A percentile compares a stretch with the other conserved stretches of the same genome.
Conservation (phyloP, 2,888 invertebrate genomes). For the Cyclophora punctaria region DNA sequence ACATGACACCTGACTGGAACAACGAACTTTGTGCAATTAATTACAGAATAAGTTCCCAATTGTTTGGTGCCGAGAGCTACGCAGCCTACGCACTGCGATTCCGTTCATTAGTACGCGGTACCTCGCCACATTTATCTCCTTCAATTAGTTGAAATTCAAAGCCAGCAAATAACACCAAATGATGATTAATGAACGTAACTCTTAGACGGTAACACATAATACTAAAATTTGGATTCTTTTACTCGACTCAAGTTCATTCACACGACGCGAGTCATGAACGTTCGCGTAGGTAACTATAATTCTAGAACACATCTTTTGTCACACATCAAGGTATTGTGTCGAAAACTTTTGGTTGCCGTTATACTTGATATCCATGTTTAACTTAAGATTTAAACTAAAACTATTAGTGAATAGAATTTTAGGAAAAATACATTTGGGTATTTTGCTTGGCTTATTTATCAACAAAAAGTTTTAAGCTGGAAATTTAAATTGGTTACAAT, state of each 20-base stretch:
- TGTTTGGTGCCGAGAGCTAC: constrained; percentile 4
- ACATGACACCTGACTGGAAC: constrained; percentile 14
- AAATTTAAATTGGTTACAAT: too few relatives aligned
- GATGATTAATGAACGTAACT: constrained; percentile 14
- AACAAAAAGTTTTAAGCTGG: too few relatives aligned
- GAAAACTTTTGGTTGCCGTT: too few relatives aligned
- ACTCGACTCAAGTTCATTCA: constrained; percentile 12
- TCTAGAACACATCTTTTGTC: too few relatives aligned
- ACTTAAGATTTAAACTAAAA: too few relatives aligned
- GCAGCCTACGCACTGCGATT: constrained; percentile 10
- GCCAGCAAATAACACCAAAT: constrained; percentile 12
- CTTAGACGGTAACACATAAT: constrained; percentile 3
- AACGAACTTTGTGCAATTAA: constrained; percentile 14
- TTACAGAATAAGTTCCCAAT: constrained; percentile 3
- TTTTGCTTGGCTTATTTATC: too few relatives aligned
- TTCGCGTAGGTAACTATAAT: neutral
- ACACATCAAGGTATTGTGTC: too few relatives aligned
- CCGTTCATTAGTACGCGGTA: constrained; percentile 10
- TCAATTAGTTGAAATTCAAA: constrained; percentile 15
- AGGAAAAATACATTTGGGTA: too few relatives aligned
- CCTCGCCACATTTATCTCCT: constrained; percentile 15
- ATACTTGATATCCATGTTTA: too few relatives aligned
- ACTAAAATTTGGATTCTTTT: constrained; percentile 7
- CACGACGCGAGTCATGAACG: constrained; percentile 8
- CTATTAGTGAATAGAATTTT: too few relatives aligned